Conservation (phyloP, 2,113 vertebrate genomes). For the Prionailurus viverrinus region DNA sequence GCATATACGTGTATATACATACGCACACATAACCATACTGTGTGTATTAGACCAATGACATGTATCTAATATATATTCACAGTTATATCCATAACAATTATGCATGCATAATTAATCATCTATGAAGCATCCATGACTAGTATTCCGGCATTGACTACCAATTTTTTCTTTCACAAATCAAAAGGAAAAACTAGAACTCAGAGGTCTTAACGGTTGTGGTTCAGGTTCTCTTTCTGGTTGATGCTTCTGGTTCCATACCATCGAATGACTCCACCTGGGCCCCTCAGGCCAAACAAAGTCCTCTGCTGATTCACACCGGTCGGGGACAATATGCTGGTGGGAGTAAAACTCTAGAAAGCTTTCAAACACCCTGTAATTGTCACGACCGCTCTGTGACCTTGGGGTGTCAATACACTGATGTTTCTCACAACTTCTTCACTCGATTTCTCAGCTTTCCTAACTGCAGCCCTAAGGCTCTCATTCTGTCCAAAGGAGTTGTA, state of each 20-base stretch:
- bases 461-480: too few relatives aligned
- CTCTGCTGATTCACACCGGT: background rate
- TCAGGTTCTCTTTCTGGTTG: too few relatives aligned
- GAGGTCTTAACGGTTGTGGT: too few relatives aligned
- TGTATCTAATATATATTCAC: background rate
- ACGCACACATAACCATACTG: background rate
- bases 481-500: accelerated
- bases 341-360: background rate
- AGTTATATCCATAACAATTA: background rate
- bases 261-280: accelerated
- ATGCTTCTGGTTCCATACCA: accelerated
- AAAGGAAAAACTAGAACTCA: background rate
- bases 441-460: too few relatives aligned
- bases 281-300: accelerated
- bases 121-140: too few relatives aligned
- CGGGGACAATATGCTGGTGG: accelerated
- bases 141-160: too few relatives aligned
- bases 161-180: background rate
- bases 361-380: too few relatives aligned
- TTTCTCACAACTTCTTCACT: too few relatives aligned
- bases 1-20: accelerated
- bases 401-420: background rate
- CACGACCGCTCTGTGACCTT: accelerated
- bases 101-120: background rate
- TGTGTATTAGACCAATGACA: background rate